Base-by-base conservation (phyloP, 2,113 vertebrate species). In the Psittacula cyanocephala region DNA sequence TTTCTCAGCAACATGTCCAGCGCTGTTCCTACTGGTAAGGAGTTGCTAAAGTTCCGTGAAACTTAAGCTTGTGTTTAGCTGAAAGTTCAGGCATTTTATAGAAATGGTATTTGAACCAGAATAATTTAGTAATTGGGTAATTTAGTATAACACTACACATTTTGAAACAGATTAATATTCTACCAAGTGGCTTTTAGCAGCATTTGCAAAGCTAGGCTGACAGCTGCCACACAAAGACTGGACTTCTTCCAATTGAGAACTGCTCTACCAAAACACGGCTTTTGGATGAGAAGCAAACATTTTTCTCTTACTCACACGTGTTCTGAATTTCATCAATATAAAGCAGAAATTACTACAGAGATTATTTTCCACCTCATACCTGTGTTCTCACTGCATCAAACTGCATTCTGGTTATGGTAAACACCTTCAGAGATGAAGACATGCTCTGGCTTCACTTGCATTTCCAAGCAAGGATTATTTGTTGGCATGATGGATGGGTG, bases 181-280 rank as follows among this genome's bases (percentile, higher is more conserved):
- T 64, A 81, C 17, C 8, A 35, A 75, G 29, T 60, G 47, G 13
- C 37, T 71, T 93, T 89, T 72, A 89, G 29, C 39, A 68, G 78
- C 43, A 85, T 92, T 93, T 95, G 27, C 37, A 84, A 91, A 91
- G 43, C 37, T 75, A 24, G n/a, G 6, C 46, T 79, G 15, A 59
- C 57, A 81, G 28, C 78, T 95, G 70, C n/a, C 76, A 82, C 33
- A 65, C 29, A 82, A 88, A 90, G 69, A 53, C 69, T 84, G 72
- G 37, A 81, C 25, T 52, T 89, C 71, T 78, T 94, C 65, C 55
- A 47, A 60, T 10, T 28, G 35, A 82, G 33, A 81, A 85, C 39
- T 3, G 3, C 20, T 85, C 29, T 67, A 87, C 50, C 4, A 3
- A 88, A 86, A 59, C 50, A 20, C 1, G 6, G 43, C 7, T 53